Conservation (phyloP, 2,797 vertebrate genomes). For the Hyperoplus immaculatus region DNA sequence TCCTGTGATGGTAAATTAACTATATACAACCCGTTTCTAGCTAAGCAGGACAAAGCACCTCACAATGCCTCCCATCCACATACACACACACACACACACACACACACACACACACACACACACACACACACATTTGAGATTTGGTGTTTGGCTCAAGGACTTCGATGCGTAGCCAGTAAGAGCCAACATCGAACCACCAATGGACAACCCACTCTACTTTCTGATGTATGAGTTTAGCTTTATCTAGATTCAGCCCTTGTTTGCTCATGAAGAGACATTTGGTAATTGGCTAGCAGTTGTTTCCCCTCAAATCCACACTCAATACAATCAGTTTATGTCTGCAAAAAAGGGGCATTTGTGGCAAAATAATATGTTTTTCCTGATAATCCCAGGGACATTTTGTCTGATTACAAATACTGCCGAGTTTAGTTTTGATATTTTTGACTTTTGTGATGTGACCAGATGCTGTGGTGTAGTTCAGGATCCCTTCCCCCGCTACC, state of each 20-base stretch:
- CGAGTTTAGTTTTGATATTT: background rate
- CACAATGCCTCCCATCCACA: constrained; percentile 8
- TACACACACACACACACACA: background rate
- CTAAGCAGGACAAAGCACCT: constrained; percentile 23
- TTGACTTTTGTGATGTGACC: constrained; percentile 21
- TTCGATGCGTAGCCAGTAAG: constrained; percentile 13
- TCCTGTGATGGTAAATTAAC: constrained; percentile 14
- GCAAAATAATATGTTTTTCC: background rate
- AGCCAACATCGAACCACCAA: constrained; percentile 20
- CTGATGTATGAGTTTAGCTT: background rate
- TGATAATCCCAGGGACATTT: background rate
- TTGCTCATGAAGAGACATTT: background rate
- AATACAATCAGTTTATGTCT: background rate
- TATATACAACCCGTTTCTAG: constrained; percentile 14
- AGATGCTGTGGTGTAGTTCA: constrained; percentile 24
- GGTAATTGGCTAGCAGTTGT: background rate
- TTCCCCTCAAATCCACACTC: background rate
- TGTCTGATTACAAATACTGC: background rate
- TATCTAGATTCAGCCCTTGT: too few species aligned
- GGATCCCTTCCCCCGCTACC: constrained; percentile 6
- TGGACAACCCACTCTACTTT: background rate
- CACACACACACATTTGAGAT: background rate
- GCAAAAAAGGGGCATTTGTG: background rate
- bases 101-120: background rate
- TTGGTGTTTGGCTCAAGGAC: constrained; percentile 26